Percentiles rank a stretch among this genome's conserved stretches.
phyloP scores from a whole-genome alignment of 2,888 invertebrate species.

The Netelia fuscicornis region DNA sequence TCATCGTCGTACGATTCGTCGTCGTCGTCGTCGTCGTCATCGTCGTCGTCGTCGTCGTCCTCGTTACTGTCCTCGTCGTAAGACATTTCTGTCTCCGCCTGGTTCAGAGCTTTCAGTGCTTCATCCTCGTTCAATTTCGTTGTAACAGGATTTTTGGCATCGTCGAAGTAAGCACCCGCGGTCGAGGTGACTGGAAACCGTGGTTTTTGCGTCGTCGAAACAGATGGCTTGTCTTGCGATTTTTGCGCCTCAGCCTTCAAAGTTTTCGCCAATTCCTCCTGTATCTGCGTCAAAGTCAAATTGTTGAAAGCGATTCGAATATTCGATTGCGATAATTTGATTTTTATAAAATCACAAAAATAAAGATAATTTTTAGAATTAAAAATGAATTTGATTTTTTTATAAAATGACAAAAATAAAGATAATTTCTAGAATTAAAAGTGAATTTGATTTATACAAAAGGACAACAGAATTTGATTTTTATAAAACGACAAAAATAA shows the following conservation, averaged over 20 bases:
- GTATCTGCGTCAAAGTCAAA: slow-evolving; percentile 71
- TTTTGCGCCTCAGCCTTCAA: slow-evolving; percentile 78
- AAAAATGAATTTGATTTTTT: background rate
- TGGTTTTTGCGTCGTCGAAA: slow-evolving; percentile 52
- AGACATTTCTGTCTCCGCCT: slow-evolving; percentile 72
- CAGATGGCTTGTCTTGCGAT: slow-evolving; percentile 46
- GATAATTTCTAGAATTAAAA: too few relatives aligned
- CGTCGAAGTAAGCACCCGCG: slow-evolving; percentile 2
- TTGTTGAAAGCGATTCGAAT: background rate
- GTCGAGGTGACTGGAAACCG: slow-evolving; percentile 18
- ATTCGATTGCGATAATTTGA: slow-evolving; percentile 2
- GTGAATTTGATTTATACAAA: too few relatives aligned
- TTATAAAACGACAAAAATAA: slow-evolving; percentile 5
- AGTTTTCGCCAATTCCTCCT: slow-evolving; percentile 78
- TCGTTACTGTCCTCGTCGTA: slow-evolving; percentile 70
- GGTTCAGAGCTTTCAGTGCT: slow-evolving; percentile 74
- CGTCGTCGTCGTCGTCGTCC: slow-evolving; percentile 73
- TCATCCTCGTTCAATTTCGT: slow-evolving; percentile 64
- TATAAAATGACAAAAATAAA: too few relatives aligned
- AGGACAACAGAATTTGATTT: too few relatives aligned
- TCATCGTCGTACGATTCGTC: slow-evolving; percentile 72
- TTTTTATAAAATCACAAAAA: slow-evolving; percentile 11
- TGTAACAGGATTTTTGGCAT: slow-evolving; percentile 13
- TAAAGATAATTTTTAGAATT: slow-evolving; percentile 11
- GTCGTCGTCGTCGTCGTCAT: slow-evolving; percentile 71